Evolutionary conservation across 2,888 invertebrate genomes (phyloP).

Genomic region (Tyria jacobaeae): DNA sequence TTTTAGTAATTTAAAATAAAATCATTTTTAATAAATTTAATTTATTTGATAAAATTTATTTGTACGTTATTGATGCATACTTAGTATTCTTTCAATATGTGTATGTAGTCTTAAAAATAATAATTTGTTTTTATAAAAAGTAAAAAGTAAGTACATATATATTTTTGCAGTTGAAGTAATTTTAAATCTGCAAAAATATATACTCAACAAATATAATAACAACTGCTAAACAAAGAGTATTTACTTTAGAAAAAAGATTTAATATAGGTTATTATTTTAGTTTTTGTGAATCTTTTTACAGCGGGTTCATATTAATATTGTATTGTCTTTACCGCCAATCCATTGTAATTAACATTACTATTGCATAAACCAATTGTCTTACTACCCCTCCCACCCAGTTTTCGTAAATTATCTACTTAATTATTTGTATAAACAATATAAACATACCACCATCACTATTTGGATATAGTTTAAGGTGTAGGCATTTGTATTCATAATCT

Average conservation of each 20-base stretch:
- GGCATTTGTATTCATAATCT: slow-evolving; percentile 11
- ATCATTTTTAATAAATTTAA: too few species aligned
- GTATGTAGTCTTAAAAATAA: too few species aligned
- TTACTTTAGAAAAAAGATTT: not conserved
- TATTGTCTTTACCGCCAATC: too few species aligned
- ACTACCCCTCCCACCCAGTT: not conserved
- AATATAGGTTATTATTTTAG: not conserved
- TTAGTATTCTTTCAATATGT: too few species aligned
- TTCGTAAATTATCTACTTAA: not conserved
- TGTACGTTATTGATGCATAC: too few species aligned
- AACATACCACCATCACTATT: slow-evolving; percentile 6
- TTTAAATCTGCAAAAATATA: not conserved
- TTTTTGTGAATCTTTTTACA: not conserved
- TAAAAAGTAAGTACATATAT: too few species aligned
- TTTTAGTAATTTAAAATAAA: too few species aligned
- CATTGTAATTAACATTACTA: not conserved
- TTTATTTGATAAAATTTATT: too few species aligned
- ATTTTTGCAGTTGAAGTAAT: too few species aligned
- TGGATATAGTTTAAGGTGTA: slow-evolving; percentile 1
- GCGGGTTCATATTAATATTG: too few species aligned
- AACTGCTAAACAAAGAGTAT: not conserved
- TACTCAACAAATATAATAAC: not conserved
- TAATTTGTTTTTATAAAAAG: too few species aligned
- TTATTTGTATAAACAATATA: not conserved
- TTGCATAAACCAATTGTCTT: not conserved